These are phyloP conservation scores for Drosophila yakuba DNA, from an alignment of 1,140 invertebrate genomes.

Conservation along the genomic window DNA sequence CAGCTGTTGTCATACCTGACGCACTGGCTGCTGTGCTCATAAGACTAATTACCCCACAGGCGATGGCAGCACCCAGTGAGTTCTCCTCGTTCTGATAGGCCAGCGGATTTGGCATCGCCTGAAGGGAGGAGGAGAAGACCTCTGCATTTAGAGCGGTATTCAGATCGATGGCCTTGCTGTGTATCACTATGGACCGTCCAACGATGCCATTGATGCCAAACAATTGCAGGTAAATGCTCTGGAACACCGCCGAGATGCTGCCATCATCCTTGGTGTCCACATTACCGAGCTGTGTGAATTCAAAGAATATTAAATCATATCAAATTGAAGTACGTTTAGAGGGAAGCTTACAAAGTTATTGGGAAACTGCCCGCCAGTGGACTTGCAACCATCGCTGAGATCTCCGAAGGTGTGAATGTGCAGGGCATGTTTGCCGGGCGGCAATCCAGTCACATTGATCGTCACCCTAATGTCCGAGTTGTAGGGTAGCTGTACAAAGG, in stretches of 20 bases:
- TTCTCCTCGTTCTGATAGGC: conserved; percentile 82
- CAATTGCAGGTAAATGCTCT: conserved; percentile 71
- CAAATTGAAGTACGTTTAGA: neutral
- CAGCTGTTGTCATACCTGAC: conserved; percentile 5
- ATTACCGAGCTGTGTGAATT: conserved; percentile 68
- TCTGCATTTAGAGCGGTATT: conserved; percentile 78
- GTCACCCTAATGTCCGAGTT: conserved; percentile 85
- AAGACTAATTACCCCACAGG: conserved; percentile 81
- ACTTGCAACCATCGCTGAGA: conserved; percentile 87
- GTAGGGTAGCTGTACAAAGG: conserved; percentile 75
- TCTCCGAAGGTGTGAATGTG: conserved; percentile 91
- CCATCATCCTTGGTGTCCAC: conserved; percentile 80
- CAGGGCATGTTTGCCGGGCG: conserved; percentile 89
- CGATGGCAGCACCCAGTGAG: conserved; percentile 68
- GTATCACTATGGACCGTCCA: conserved; percentile 79
- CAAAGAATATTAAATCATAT: neutral
- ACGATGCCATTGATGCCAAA: conserved; percentile 83
- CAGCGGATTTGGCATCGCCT: conserved; percentile 62
- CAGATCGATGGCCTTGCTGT: conserved; percentile 81
- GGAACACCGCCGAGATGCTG: conserved; percentile 67
- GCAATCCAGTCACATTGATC: conserved; percentile 87
- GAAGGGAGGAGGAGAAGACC: conserved; percentile 72
- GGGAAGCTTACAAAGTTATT: conserved; percentile 77
- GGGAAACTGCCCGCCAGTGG: conserved; percentile 85
- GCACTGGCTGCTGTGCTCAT: conserved; percentile 55